Evolutionary conservation across 2,113 vertebrate species (phyloP).

Genomic region (Tetrao urogallus): DNA sequence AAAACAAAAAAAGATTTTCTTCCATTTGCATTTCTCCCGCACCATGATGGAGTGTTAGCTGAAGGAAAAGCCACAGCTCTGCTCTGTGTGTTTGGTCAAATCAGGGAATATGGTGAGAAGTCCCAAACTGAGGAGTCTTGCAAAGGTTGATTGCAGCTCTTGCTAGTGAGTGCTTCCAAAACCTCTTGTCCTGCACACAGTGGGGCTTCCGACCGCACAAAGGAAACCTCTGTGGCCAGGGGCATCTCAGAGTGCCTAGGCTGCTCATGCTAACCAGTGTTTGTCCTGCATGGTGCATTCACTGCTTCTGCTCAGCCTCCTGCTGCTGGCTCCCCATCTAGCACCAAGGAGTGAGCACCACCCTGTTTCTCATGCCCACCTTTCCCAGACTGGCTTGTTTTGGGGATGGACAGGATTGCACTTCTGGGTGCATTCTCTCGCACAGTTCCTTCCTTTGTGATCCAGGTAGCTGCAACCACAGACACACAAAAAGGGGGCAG

Average conservation of each 20-base stretch:
- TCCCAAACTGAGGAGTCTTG: not conserved
- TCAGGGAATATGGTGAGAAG: not conserved
- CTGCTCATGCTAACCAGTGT: not conserved
- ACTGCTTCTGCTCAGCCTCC: not conserved
- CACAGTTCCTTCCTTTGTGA: constrained; percentile 47
- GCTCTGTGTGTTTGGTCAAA: not conserved
- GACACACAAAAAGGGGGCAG: too few relatives aligned
- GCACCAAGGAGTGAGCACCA: not conserved
- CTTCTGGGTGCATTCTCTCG: not conserved
- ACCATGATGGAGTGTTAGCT: not conserved
- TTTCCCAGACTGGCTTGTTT: not conserved
- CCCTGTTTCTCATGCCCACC: not conserved
- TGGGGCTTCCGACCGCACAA: not conserved
- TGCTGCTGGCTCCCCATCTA: not conserved
- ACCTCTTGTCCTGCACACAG: not conserved
- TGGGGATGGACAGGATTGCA: not conserved
- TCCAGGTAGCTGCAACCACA: not conserved
- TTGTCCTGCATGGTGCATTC: not conserved
- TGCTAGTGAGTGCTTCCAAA: not conserved
- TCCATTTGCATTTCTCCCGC: too few relatives aligned
- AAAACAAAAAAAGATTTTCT: not conserved
- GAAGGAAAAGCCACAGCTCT: not conserved
- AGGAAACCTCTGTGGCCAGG: not conserved
- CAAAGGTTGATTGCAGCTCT: not conserved
- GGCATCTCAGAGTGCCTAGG: not conserved